Conservation (phyloP, 1,140 invertebrate species). For the Uloborus diversus region DNA sequence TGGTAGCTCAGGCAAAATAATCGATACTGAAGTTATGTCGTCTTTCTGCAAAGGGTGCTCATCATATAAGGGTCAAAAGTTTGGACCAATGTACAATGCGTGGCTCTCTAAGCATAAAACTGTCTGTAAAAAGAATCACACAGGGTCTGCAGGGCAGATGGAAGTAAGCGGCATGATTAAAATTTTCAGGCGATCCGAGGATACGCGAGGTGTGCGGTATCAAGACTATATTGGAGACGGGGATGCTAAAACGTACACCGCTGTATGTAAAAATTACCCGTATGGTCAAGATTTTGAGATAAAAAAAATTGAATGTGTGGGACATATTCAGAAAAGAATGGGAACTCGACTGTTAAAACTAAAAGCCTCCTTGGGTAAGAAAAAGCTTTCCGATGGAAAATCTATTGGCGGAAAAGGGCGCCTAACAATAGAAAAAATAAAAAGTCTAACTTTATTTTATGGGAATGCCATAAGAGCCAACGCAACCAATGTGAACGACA, state of each 20-base stretch:
- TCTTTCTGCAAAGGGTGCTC: background rate
- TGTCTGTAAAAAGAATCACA: background rate
- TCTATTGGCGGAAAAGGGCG: background rate
- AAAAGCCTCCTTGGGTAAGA: background rate
- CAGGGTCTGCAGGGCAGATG: background rate
- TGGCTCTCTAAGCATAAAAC: background rate
- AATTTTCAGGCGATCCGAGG: background rate
- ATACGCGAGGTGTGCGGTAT: background rate
- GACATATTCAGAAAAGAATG: constrained; percentile 2
- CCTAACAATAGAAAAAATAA: background rate
- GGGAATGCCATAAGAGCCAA: background rate
- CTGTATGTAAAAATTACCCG: background rate
- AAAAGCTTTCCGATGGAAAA: constrained; percentile 2
- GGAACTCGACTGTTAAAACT: background rate
- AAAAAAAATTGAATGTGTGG: background rate
- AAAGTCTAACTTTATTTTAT: background rate
- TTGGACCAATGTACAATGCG: background rate
- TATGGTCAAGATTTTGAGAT: background rate
- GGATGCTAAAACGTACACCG: background rate
- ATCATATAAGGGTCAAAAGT: background rate
- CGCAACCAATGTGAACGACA: background rate
- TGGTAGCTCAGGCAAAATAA: background rate
- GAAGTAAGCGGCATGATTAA: background rate
- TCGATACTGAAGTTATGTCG: background rate
- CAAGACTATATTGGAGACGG: background rate